These are phyloP conservation scores for Drosophila demipolita DNA, from an alignment of 2,888 invertebrate species.

Conservation along the genomic window DNA sequence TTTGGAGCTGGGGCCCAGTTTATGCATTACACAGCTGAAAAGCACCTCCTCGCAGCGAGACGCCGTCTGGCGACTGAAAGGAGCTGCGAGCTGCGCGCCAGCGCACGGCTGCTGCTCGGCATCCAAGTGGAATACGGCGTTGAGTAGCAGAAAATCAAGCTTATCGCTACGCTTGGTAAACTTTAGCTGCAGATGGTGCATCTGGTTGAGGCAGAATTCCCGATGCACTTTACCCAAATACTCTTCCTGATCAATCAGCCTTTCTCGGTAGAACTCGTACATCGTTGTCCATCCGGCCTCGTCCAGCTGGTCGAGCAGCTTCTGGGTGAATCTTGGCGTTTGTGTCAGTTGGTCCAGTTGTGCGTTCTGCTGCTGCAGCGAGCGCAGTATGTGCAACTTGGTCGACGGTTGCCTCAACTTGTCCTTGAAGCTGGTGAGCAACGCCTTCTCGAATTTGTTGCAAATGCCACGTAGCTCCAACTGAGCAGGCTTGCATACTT, in stretches of 20 bases:
- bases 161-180: conserved; percentile 16
- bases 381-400: conserved; percentile 40
- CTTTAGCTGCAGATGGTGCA: conserved; percentile 44
- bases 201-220: conserved; percentile 43
- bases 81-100: conserved; percentile 25
- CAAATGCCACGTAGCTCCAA: conserved; percentile 31
- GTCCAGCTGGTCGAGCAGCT: conserved; percentile 29
- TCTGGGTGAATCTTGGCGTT: conserved; percentile 34
- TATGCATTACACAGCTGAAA: conserved; percentile 34
- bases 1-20: not conserved
- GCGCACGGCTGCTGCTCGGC: conserved; percentile 36
- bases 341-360: conserved; percentile 29
- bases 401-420: conserved; percentile 13
- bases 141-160: conserved; percentile 28
- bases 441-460: conserved; percentile 34
- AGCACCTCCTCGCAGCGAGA: conserved; percentile 56
- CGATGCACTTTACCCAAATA: conserved; percentile 18
- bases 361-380: conserved; percentile 19
- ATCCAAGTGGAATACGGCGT: conserved; percentile 43
- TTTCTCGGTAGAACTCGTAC: conserved; percentile 34
- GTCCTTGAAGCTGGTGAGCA: conserved; percentile 36
- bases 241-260: conserved; percentile 9
- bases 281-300: conserved; percentile 10
- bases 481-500: conserved; percentile 11
- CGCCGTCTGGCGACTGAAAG: conserved; percentile 44